Evolutionary conservation across 2,888 invertebrate species (phyloP).

Genomic region (Dorcus hopei): DNA sequence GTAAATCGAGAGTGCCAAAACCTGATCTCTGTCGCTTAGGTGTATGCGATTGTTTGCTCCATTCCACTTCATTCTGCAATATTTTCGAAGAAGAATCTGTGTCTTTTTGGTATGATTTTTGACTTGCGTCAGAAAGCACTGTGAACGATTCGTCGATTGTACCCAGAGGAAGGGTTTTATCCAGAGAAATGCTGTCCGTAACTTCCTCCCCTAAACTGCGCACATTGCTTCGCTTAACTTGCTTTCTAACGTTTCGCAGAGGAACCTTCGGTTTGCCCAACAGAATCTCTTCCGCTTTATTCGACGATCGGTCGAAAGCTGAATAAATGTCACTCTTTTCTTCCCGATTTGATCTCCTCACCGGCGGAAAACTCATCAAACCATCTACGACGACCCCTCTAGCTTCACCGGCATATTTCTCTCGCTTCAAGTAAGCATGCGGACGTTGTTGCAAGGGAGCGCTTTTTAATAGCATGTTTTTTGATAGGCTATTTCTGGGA

Average conservation of each 20-base stretch:
- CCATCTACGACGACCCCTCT: conserved; percentile 37
- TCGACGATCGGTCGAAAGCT: conserved; percentile 37
- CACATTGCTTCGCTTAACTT: conserved; percentile 38
- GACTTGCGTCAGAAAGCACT: conserved; percentile 20
- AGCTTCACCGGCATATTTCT: conserved; percentile 14
- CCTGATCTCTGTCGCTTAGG: conserved; percentile 48
- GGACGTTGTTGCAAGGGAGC: conserved; percentile 6
- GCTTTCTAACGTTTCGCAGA: conserved; percentile 34
- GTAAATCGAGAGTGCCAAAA: conserved; percentile 52
- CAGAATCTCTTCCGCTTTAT: conserved; percentile 43
- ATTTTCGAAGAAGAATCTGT: conserved; percentile 7
- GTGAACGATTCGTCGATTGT: conserved; percentile 43
- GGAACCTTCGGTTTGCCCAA: conserved; percentile 45
- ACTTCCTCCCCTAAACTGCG: conserved; percentile 54
- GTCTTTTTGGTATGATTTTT: conserved; percentile 4
- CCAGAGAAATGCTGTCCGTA: conserved; percentile 41
- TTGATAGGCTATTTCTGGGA: conserved; percentile 3
- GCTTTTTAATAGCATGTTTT: conserved; percentile 2
- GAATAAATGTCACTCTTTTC: conserved; percentile 16
- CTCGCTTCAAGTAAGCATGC: conserved; percentile 26
- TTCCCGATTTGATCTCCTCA: conserved; percentile 37
- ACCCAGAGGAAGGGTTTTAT: conserved; percentile 39
- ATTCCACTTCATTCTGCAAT: conserved; percentile 25
- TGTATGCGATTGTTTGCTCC: conserved; percentile 33
- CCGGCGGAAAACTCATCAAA: conserved; percentile 55